Evolutionary conservation across 2,113 vertebrate genomes (phyloP), one percentile per base, ranked within the genome.

Genomic region (Rutilus rutilus): DNA sequence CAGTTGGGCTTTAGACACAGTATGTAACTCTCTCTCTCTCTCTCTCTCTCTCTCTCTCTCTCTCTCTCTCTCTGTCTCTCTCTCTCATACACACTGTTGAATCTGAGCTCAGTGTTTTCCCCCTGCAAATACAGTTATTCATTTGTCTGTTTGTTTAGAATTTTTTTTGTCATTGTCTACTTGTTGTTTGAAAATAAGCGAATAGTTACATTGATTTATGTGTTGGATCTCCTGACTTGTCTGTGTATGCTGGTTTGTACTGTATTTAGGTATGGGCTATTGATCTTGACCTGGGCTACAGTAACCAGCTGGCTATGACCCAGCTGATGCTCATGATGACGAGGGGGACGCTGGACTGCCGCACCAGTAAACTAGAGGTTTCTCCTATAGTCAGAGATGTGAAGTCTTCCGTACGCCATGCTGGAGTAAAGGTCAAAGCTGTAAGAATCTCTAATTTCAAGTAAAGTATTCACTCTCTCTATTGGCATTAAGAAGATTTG

Each of bases 221-320:
- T n/a, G 79, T 64, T 54, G 64, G 42, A 54, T 33, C n/a, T 39
- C 23, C 42, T 52, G 30, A 52, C 69, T 65, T 89, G 2, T 85
- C 74, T 92, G 17, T 83, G 6, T 52, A 0, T 90, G 69, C 33
- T 75, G 57, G 42, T 75, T 39, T 77, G 19, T 57, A 57, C 54
- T 57, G 54, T 81, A 0, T 45, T 25, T 91, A 98, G 97, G 95
- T 99, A 39, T 99, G 97, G 97, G 96, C 95, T 79, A 94, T 96
- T 73, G 96, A 97, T 92, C 94, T 98, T 65, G 93, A 95, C 91
- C 89, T 98, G 78, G 90, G 92, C n/a, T 98, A 97, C 39, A 99
- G 97, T 90, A 95, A 98, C 92, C 97, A 98, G 91, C 92, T 98
- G 93, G 95, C 97, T 89, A 92, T 97, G 96, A 98, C 97, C 73